Base-by-base conservation (phyloP, 37 sponge, comb jelly and placozoan genomes). In the Tethya wilhelma region DNA sequence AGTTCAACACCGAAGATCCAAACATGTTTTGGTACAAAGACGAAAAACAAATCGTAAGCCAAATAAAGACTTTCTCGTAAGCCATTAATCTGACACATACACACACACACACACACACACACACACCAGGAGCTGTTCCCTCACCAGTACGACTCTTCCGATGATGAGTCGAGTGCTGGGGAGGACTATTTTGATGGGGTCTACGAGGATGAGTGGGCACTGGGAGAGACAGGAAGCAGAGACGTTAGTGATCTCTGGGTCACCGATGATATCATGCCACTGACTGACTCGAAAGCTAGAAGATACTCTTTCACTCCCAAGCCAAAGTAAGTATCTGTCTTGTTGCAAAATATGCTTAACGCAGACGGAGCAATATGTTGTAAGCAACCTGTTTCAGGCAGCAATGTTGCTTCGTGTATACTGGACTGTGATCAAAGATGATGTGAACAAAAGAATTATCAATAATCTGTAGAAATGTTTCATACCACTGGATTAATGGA, bases 171-270 rank as follows among this genome's bases (percentile, higher is more conserved):
- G n/a, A n/a, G n/a, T 29, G 62, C 41, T 6, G 31, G 19, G 23
- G 20, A 59, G 28, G 59, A 56, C 40, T 20, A 1, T 17, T 25
- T 55, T 22, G 36, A 39, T 26, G 45, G 25, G 1, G 43, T 64
- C 40, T 64, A 68, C 20, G 69, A 71, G 20, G 64, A 56, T 34
- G 57, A 82, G 19, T 82, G 71, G 69, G 67, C 38, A 17, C 65
- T 84, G 8, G 84, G 75, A 17, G 75, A 64, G 39, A 74, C 74
- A 17, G 65, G 19, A 2, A 59, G 36, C 0, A 63, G 36, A 32
- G 89, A 89, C 67, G 67, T 81, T 60, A 83, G 84, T 71, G 89
- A 89, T 40, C 75, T 89, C 9, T 89, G 89, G 89, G 69, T 71
- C 19, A 30, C 65, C 0, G 79, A 79, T 20, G 79, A 79, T 29